Base-by-base conservation (phyloP, 2,797 vertebrate genomes). In the Thaleichthys pacificus region DNA sequence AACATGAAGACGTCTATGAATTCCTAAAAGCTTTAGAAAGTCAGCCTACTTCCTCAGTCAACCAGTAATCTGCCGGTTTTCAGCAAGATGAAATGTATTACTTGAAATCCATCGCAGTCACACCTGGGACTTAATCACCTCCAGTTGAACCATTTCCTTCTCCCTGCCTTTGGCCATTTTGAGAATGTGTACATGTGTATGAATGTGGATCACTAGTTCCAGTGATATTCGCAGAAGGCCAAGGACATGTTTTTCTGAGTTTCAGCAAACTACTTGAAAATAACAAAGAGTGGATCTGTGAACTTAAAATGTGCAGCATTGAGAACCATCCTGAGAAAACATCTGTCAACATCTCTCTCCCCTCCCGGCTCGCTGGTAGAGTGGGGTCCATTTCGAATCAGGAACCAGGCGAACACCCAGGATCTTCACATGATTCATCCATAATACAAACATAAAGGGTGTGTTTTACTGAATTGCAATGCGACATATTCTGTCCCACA, bases 121-220 rank as follows among this genome's bases (percentile, higher is more conserved):
- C 84, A 82, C 78, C 78, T 85, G 80, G 72, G 64, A 77, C 75
- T 68, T 77, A 83, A 85, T 83, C 65, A 74, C 58, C 21, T 75
- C 73, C 51, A 75, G 62, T 76, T 78, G 68, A 77, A 80, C 63
- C 68, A 75, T 77, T 81, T 78, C 60, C 69, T 54, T 68, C 64
- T 75, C 38, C 66, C 21, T 61, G 66, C 74, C 67, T 72, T 58
- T 69, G 73, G 62, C 68, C 70, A 68, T 78, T 60, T 76, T n/a
- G 58, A 65, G 79, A 65, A 49, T 62, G 68, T 21, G 42, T 61
- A 66, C 5, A 3, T 51, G 49, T 51, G 51, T 56, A 15, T 56
- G 51, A 17, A n/a, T 56, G 51, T 56, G 51, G 15, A 47, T 47
- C 42, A 47, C 42, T n/a, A 47, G 38, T 42, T 42, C 38, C 9